phyloP scores from a whole-genome alignment of 2,113 vertebrate species.

The Chionomys nivalis region DNA sequence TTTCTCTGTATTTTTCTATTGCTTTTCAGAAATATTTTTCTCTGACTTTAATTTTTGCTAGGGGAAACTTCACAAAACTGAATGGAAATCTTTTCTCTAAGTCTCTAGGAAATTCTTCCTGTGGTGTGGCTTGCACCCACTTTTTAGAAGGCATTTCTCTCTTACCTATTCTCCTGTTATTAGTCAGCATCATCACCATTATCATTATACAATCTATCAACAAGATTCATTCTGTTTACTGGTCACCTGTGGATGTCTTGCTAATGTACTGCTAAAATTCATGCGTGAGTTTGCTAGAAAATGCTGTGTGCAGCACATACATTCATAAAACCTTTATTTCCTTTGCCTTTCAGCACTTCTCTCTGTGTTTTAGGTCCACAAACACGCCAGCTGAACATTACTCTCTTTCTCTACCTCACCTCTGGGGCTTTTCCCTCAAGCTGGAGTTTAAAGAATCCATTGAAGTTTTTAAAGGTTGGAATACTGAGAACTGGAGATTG shows the following conservation, averaged over 20 bases:
- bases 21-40: conserved; percentile 46
- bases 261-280: not conserved
- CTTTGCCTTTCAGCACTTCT: not conserved
- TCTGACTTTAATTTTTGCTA: conserved; percentile 47
- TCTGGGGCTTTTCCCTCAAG: not conserved
- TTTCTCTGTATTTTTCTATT: conserved; percentile 19
- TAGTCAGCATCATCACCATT: not conserved
- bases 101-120: not conserved
- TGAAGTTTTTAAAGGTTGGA: conserved; percentile 34
- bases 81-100: not conserved
- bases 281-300: not conserved
- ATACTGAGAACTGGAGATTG: not conserved
- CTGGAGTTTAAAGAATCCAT: not conserved
- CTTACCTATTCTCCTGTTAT: not conserved
- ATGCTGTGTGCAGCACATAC: not conserved
- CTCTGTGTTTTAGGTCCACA: not conserved
- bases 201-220: not conserved
- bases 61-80: not conserved
- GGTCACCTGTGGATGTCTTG: not conserved
- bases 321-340: not conserved
- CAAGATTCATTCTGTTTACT: not conserved
- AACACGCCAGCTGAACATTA: not conserved
- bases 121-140: not conserved
- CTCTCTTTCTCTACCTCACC: not conserved
- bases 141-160: not conserved